These are phyloP conservation scores for Lysiphlebus fabarum DNA, from an alignment of 1,140 invertebrate genomes.

Conservation along the genomic window DNA sequence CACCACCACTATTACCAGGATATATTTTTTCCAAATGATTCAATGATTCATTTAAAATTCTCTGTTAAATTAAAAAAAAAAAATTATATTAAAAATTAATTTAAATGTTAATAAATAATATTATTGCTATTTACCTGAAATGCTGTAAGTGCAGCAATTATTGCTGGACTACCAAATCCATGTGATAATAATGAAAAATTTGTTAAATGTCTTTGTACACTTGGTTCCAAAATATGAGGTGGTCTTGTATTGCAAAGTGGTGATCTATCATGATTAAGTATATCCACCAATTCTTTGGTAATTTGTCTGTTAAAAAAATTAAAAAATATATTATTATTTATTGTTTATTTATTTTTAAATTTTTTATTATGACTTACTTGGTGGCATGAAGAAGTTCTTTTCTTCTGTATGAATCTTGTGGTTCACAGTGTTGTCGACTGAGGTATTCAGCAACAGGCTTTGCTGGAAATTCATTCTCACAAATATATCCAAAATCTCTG, in stretches of 20 bases:
- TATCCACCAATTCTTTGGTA: conserved; percentile 96
- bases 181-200: conserved; percentile 98
- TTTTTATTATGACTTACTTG: conserved; percentile 67
- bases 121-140: too few relatives aligned
- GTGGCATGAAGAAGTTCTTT: conserved; percentile 91
- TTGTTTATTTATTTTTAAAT: conserved; percentile 7
- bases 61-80: too few relatives aligned
- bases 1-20: conserved; percentile 65
- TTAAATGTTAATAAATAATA: too few relatives aligned
- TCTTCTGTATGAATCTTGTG: conserved; percentile 80
- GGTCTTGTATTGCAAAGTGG: conserved; percentile 95
- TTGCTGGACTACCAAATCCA: conserved; percentile 97
- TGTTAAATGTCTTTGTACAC: conserved; percentile 94
- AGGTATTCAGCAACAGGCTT: conserved; percentile 94
- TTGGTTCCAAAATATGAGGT: conserved; percentile 88
- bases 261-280: conserved; percentile 94
- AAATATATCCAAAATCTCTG: conserved; percentile 96
- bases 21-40: conserved; percentile 96
- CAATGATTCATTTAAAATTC: conserved; percentile 94
- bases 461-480: conserved; percentile 98
- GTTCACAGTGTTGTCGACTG: conserved; percentile 81
- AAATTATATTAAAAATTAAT: too few relatives aligned
- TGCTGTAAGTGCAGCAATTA: conserved; percentile 93
- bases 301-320: conserved; percentile 67
- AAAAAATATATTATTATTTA: conserved; percentile 4